Base-by-base conservation (phyloP, 2,113 vertebrate genomes). In the Crotalus helleri region DNA sequence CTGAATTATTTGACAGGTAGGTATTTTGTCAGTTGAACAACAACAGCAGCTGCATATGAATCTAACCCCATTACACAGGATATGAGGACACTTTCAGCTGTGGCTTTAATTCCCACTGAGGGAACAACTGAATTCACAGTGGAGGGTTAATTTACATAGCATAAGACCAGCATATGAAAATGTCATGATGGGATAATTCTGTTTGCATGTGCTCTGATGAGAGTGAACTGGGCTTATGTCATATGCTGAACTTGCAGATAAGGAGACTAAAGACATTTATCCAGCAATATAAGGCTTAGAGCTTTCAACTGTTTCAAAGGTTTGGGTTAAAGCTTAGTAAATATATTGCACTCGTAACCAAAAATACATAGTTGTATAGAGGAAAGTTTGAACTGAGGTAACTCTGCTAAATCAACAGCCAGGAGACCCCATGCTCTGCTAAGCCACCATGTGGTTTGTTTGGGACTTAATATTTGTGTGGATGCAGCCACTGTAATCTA, bases 11-110 rank as follows among this genome's bases (percentile, higher is more conserved):
- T 1, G 87, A 1, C 92, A 94, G 94, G 91, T 94, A 95, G 90
- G 92, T 46, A 0, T 49, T 92, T 92, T 87, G 1, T 86, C 12
- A 0, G 85, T 23, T 88, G 89, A 81, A 23, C 89, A 85, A 23
- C 89, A 85, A 90, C 96, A 95, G 92, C 94, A 93, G 94, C 59
- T 74, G 1, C 94, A 86, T 88, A 59, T 85, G 90, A 95, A 95
- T 0, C 93, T 91, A 94, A 24, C 92, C 94, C 54, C 0, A 29
- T 69, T 91, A 0, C 29, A 3, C 87, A 61, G 96, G 96, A 97
- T 57, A 87, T 2, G 33, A 85, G 91, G 57, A 58, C 85, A 91
- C 87, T 90, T 0, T 85, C 21, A 24, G 74, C 81, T 87, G 89
- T 64, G 69, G 92, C 94, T 93, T 93, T 64, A 2, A 93, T 91